These are phyloP conservation scores for Corydoras sp. DNA, from an alignment of 2,113 vertebrate genomes.

Conservation along the genomic window DNA sequence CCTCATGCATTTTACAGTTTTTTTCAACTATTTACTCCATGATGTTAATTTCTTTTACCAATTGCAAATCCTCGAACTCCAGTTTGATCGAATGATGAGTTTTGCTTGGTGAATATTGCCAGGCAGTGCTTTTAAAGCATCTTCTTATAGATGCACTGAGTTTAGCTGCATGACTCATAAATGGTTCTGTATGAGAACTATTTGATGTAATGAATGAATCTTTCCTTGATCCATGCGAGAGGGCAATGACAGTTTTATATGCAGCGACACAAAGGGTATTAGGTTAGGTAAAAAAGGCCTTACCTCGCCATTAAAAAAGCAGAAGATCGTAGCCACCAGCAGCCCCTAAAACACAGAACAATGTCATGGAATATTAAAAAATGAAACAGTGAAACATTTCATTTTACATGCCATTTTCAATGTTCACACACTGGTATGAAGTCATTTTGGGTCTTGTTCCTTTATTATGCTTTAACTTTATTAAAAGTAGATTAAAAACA, in stretches of 20 bases:
- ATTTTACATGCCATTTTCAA: too few species aligned
- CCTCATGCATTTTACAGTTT: too few species aligned
- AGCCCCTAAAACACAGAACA: conserved; percentile 76
- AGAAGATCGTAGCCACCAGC: conserved; percentile 95
- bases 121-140: conserved; percentile 6
- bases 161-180: conserved; percentile 3
- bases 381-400: conserved; percentile 5
- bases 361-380: conserved; percentile 2
- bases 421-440: too few species aligned
- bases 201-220: too few species aligned
- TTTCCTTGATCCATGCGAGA: conserved; percentile 1
- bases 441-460: background rate
- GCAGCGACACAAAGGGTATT: background rate
- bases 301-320: conserved; percentile 99
- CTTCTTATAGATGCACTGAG: conserved; percentile 10
- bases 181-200: background rate
- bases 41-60: too few species aligned
- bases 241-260: background rate
- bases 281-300: conserved; percentile 10
- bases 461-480: too few species aligned
- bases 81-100: conserved; percentile 2
- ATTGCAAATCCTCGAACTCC: too few species aligned
- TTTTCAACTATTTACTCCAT: too few species aligned
- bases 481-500: too few species aligned
- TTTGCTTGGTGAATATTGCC: background rate